Conservation (phyloP, 2,888 invertebrate species). For the Cabera pusaria region DNA sequence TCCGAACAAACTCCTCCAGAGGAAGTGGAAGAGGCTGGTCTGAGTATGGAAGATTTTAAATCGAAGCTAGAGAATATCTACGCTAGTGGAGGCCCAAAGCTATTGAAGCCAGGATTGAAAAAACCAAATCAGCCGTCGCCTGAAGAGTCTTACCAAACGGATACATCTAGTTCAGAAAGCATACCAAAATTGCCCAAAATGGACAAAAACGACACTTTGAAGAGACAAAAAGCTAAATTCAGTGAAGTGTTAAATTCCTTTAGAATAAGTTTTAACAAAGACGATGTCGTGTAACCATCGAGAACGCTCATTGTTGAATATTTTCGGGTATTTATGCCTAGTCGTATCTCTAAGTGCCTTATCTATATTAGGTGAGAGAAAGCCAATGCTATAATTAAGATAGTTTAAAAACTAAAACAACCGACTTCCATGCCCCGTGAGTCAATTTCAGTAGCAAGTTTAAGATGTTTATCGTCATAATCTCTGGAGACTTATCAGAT, state of each 20-base stretch:
- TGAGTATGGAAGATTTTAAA: slow-evolving; percentile 68
- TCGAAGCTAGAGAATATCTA: slow-evolving; percentile 70
- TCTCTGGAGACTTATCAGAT: too few species aligned
- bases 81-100: slow-evolving; percentile 59
- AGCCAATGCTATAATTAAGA: too few species aligned
- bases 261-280: slow-evolving; percentile 63
- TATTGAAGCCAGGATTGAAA: slow-evolving; percentile 58
- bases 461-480: too few species aligned
- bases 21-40: slow-evolving; percentile 48
- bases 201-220: slow-evolving; percentile 74
- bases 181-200: slow-evolving; percentile 61
- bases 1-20: slow-evolving; percentile 31
- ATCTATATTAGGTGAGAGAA: slow-evolving; percentile 39
- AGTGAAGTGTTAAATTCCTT: slow-evolving; percentile 73
- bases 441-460: too few species aligned
- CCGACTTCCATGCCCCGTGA: too few species aligned
- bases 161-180: slow-evolving; percentile 61
- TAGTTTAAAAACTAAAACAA: too few species aligned
- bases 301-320: slow-evolving; percentile 4
- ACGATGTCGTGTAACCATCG: slow-evolving; percentile 54
- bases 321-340: slow-evolving; percentile 51
- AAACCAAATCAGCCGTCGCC: slow-evolving; percentile 68
- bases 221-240: slow-evolving; percentile 69
- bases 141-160: slow-evolving; percentile 62
- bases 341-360: slow-evolving; percentile 65